These are phyloP conservation scores for Arothron firmamentum DNA, from an alignment of 2,113 vertebrate genomes.

Conservation along the genomic window DNA sequence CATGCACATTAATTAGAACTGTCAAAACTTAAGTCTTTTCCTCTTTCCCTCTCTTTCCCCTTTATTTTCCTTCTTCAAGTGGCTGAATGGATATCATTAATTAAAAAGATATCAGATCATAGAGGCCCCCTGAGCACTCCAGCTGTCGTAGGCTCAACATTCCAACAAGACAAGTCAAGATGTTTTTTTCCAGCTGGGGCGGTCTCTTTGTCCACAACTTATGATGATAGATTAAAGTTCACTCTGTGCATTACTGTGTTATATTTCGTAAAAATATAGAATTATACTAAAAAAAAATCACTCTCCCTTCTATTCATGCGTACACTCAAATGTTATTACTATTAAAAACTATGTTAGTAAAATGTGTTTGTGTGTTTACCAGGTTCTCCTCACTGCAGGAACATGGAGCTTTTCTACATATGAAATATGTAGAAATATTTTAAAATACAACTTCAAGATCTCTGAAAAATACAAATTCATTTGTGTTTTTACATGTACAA, in stretches of 20 bases:
- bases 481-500: too few species aligned
- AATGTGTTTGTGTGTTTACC: too few species aligned
- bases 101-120: conserved; percentile 84
- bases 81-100: conserved; percentile 80
- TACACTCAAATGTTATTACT: too few species aligned
- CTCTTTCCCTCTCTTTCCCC: conserved; percentile 59
- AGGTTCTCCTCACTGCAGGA: too few species aligned
- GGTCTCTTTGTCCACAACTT: conserved; percentile 72
- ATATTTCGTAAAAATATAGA: too few species aligned
- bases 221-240: conserved; percentile 70
- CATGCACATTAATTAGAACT: conserved; percentile 80
- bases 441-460: too few species aligned
- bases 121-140: conserved; percentile 70
- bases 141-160: conserved; percentile 49
- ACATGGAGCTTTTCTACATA: too few species aligned
- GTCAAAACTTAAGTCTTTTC: conserved; percentile 76
- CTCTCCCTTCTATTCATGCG: too few species aligned
- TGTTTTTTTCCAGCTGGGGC: conserved; percentile 23
- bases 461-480: too few species aligned
- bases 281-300: too few species aligned
- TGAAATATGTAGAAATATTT: too few species aligned
- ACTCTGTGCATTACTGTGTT: not conserved
- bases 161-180: conserved; percentile 63
- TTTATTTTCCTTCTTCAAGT: conserved; percentile 76
- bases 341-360: too few species aligned